Evolutionary conservation across 2,797 vertebrate genomes (phyloP), one percentile per base, ranked within the genome.

Genomic region (Agapornis canus): DNA sequence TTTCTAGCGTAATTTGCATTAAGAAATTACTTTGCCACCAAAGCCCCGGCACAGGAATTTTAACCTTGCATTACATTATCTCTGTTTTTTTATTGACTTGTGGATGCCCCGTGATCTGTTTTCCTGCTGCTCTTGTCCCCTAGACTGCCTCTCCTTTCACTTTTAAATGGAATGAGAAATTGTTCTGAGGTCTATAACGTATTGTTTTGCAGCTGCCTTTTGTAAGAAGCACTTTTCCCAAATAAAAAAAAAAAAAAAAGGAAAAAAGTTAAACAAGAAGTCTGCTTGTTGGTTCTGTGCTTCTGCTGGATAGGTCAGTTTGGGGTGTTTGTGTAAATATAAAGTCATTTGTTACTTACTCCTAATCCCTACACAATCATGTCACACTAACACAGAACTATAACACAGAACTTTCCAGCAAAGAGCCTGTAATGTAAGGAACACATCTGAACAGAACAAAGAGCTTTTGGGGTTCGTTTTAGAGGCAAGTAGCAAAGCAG

Each of bases 211-310:
- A 98, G 98, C 97, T 98, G 97, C 97, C 97, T 98, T 98, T 98
- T 98, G 98, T 98, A 98, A 98, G 98, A 98, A 97, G 98, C 98
- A 98, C 98, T 98, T 98, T 98, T 98, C 98, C 98, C 97, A 98
- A 98, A 98, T 98, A 98, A 98, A 98, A 97, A 97, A 96, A 81
- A 52, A 21, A 95, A 91, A 86, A 94, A 94, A 82, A 37, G 21
- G 56, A 35, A 57, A 57, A 57, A 57, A 35, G 22, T 16, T 18
- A 65, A 89, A 61, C 21, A 91, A 92, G 52, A 80, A 82, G 69
- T 76, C 83, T 81, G 79, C 68, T 79, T 91, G 21, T 90, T 96
- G 23, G 39, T 48, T 83, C 49, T 76, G 57, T 32, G 4, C 81
- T 70, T 75, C 76, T 39, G 22, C 42, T 39, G 42, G 8, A 40